Evolutionary conservation across 2,888 invertebrate species (phyloP).

Genomic region (Leucophenga maculata): DNA sequence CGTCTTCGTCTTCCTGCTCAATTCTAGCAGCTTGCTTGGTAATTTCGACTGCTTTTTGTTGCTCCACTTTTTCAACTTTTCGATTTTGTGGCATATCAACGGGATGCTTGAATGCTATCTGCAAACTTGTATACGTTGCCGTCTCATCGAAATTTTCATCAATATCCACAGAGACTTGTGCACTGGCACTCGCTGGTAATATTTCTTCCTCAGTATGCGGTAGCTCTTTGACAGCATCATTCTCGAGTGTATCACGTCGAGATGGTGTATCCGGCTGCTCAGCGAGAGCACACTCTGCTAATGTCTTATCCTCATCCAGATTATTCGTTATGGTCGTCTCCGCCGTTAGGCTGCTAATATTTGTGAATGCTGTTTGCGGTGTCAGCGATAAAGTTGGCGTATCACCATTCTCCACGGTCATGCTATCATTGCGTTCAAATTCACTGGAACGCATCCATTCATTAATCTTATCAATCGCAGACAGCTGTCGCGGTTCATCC

Average conservation of each 20-base stretch:
- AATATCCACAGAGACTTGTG: slow-evolving; percentile 72
- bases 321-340: slow-evolving; percentile 59
- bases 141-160: slow-evolving; percentile 82
- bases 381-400: slow-evolving; percentile 50
- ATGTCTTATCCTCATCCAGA: slow-evolving; percentile 76
- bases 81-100: slow-evolving; percentile 76
- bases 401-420: slow-evolving; percentile 63
- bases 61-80: slow-evolving; percentile 21
- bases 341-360: slow-evolving; percentile 55
- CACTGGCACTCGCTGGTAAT: slow-evolving; percentile 54
- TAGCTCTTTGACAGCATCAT: slow-evolving; percentile 60
- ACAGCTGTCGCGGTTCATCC: slow-evolving; percentile 53
- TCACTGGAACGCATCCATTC: slow-evolving; percentile 71
- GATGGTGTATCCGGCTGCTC: slow-evolving; percentile 82
- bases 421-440: slow-evolving; percentile 68
- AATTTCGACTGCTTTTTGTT: background rate
- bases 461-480: slow-evolving; percentile 68
- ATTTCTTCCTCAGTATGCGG: slow-evolving; percentile 43
- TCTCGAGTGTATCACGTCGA: slow-evolving; percentile 74
- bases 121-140: slow-evolving; percentile 86
- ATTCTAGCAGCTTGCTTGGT: background rate
- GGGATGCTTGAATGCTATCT: slow-evolving; percentile 88
- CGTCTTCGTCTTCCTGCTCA: slow-evolving; percentile 66
- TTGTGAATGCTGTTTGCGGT: slow-evolving; percentile 56
- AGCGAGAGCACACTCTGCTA: slow-evolving; percentile 80